phyloP scores from a whole-genome alignment of 2,888 invertebrate genomes.

The Drosophila basisetae region DNA sequence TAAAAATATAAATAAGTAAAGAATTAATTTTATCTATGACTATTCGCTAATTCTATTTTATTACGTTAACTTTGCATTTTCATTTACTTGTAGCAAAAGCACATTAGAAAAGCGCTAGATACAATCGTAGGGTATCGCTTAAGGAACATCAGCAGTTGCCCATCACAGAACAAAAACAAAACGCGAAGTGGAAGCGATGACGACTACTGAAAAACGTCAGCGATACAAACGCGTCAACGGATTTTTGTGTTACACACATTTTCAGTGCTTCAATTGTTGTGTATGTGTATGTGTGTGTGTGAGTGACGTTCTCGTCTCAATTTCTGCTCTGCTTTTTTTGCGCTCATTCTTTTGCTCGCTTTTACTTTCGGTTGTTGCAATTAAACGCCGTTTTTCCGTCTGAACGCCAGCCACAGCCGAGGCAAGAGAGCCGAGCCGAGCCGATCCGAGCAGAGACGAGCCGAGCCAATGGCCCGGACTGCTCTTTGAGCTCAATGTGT shows the following conservation, averaged over 20 bases:
- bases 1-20: background rate
- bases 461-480: constrained; percentile 45
- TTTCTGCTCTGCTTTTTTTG: constrained; percentile 63
- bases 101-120: background rate
- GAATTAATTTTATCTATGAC: background rate
- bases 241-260: constrained; percentile 74
- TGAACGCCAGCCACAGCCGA: constrained; percentile 51
- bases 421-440: constrained; percentile 37
- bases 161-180: constrained; percentile 38
- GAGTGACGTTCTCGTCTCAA: constrained; percentile 43
- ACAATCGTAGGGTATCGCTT: constrained; percentile 33
- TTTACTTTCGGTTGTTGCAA: constrained; percentile 77
- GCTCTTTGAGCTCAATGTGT: constrained; percentile 62
- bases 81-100: background rate
- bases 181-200: constrained; percentile 28
- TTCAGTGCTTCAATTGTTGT: constrained; percentile 35
- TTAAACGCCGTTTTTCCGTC: constrained; percentile 80
- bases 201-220: constrained; percentile 56
- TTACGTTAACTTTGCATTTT: background rate
- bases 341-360: constrained; percentile 73
- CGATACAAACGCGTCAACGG: constrained; percentile 67
- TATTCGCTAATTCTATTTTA: background rate
- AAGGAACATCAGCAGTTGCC: constrained; percentile 29
- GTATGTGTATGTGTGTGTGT: constrained; percentile 30
- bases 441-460: constrained; percentile 27